Evolutionary conservation across 30 jellyfish, hydroid and myxozoan genomes (phyloP), one percentile per base, ranked within the genome.

Genomic region (Clytia hemisphaerica): DNA sequence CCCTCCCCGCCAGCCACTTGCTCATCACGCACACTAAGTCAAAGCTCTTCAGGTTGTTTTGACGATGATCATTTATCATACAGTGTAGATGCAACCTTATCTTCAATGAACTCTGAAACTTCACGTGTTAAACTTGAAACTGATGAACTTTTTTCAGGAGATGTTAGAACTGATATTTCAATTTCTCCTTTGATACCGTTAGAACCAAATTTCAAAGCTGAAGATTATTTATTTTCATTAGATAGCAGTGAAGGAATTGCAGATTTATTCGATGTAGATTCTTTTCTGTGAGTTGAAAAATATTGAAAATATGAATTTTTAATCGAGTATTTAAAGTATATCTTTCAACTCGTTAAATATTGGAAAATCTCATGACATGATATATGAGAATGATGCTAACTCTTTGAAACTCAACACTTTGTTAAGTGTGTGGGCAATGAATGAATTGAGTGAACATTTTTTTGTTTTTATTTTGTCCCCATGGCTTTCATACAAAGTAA

Each of bases 181-280:
- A 65, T 65, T 37, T 65, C 78, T 21, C 78, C 78, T 25, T 27
- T 72, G 6, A 72, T 72, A 30, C 77, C 83, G 1, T 75, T 88
- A 6, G 90, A 78, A 6, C 66, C 85, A 1, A 70, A 70, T 29
- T 75, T 88, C 60, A 73, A 62, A 40, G 61, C 95, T 4, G 93
- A 82, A 45, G 97, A 88, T 3, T 88, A 88, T 54, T 26, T 75
- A 22, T 88, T 79, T 51, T 58, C 89, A 3, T 65, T 88, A 72
- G 97, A 88, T 18, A 82, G 73, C 36, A 79, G 61, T 48, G 97
- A 88, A 69, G 97, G 97, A n/a, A 78, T 88, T 29, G 64, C 89
- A 0, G 93, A 88, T 51, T 80, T 88, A 3, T 88, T 88, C 75
- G 93, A 80, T 48, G 94, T 58, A 12, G 78, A 72, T 36, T 21